These are phyloP conservation scores for Ylistrum balloti DNA, from an alignment of 1,140 invertebrate genomes.

Conservation along the genomic window DNA sequence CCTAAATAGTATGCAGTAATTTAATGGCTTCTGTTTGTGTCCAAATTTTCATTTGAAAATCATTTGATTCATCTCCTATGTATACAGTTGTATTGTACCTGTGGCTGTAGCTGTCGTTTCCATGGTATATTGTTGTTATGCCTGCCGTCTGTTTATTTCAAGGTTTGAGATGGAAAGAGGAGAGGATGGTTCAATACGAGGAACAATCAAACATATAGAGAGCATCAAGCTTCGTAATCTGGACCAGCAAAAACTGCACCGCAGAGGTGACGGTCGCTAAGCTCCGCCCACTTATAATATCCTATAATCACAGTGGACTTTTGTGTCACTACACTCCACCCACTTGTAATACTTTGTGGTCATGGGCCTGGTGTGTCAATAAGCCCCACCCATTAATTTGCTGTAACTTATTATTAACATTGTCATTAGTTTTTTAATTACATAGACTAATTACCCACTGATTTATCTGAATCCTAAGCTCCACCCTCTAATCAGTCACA, in stretches of 20 bases:
- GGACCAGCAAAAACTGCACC: slow-evolving; percentile 65
- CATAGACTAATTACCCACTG: too few species aligned
- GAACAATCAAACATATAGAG: slow-evolving; percentile 88
- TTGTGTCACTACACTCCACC: too few species aligned
- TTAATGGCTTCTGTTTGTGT: neutral
- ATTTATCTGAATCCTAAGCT: neutral
- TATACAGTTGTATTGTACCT: neutral
- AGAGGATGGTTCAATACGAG: slow-evolving; percentile 89
- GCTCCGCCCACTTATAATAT: neutral
- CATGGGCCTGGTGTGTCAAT: too few species aligned
- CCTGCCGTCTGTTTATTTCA: slow-evolving; percentile 62
- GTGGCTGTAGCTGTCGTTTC: neutral
- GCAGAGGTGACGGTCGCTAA: slow-evolving; percentile 75
- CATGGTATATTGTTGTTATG: slow-evolving; percentile 6
- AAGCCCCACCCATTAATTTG: neutral
- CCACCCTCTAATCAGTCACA: slow-evolving; percentile 26
- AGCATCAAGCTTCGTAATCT: slow-evolving; percentile 84
- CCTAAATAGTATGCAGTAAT: neutral
- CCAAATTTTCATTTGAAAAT: neutral
- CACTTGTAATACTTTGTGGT: too few species aligned
- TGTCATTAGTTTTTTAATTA: too few species aligned
- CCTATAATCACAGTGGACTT: neutral
- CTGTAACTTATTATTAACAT: too few species aligned
- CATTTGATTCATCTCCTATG: neutral
- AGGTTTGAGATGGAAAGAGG: slow-evolving; percentile 91